Evolutionary conservation across 2,888 invertebrate species (phyloP).

Genomic region (Pegoplata infirma): DNA sequence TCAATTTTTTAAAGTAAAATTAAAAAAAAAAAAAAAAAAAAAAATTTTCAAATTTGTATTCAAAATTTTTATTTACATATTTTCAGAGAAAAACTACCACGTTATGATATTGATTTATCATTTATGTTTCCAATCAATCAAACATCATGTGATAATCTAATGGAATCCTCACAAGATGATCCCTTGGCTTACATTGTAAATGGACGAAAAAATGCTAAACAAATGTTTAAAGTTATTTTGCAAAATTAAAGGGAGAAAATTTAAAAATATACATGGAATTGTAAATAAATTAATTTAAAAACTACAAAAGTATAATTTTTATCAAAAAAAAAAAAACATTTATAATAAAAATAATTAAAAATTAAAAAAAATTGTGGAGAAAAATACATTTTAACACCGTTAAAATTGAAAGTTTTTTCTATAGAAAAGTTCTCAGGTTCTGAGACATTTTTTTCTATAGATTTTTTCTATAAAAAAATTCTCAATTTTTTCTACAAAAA

Average conservation of each 20-base stretch:
- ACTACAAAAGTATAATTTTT: too few species aligned
- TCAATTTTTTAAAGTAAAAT: conserved; percentile 76
- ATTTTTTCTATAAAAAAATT: too few species aligned
- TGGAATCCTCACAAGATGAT: conserved; percentile 74
- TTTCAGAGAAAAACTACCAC: conserved; percentile 76
- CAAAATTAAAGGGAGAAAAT: conserved; percentile 38
- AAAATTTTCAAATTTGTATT: background rate
- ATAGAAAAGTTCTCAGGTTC: too few species aligned
- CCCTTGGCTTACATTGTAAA: conserved; percentile 75
- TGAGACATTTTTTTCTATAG: too few species aligned
- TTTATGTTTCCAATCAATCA: conserved; percentile 92
- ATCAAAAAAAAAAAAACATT: too few species aligned
- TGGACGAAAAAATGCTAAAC: conserved; percentile 69
- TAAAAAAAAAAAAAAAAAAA: background rate
- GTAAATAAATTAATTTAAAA: too few species aligned
- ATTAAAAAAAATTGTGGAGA: too few species aligned
- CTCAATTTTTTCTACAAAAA: too few species aligned
- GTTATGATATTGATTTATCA: conserved; percentile 90
- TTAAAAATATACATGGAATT: too few species aligned
- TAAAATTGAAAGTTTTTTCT: too few species aligned
- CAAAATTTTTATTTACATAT: conserved; percentile 18
- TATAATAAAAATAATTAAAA: too few species aligned
- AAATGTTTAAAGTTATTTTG: conserved; percentile 72
- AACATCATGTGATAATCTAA: conserved; percentile 78
- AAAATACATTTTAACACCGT: too few species aligned